phyloP scores from a whole-genome alignment of 2,113 vertebrate species.

The Macrotis lagotis region DNA sequence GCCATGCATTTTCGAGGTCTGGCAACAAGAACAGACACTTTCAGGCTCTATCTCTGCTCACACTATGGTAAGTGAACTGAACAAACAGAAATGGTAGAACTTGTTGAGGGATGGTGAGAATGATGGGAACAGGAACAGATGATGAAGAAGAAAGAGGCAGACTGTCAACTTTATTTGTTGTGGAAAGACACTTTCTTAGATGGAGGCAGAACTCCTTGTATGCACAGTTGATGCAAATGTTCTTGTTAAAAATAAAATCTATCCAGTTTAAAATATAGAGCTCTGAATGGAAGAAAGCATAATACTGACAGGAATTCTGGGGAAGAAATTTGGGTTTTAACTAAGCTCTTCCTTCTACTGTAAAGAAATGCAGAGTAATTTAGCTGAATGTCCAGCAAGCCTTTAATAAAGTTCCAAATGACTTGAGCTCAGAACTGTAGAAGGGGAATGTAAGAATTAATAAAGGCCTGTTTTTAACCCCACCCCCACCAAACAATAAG shows the following conservation, averaged over 20 bases:
- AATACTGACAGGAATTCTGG: not conserved
- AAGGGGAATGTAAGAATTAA: not conserved
- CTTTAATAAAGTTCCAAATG: slow-evolving; percentile 2
- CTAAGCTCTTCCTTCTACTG: not conserved
- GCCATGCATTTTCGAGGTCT: not conserved
- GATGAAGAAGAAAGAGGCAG: not conserved
- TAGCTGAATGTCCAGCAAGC: not conserved
- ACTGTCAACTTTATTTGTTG: not conserved
- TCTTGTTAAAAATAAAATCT: not conserved
- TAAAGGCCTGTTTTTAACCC: not conserved
- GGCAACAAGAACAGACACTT: not conserved
- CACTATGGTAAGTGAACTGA: not conserved
- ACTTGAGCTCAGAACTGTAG: not conserved
- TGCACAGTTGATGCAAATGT: not conserved
- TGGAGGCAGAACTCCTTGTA: not conserved
- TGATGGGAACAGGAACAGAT: not conserved
- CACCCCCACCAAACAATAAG: not conserved
- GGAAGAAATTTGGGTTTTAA: not conserved
- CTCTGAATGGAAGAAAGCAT: not conserved
- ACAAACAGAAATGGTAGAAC: not conserved
- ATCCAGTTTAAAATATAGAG: not conserved
- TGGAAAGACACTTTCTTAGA: not conserved
- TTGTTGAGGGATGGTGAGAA: not conserved
- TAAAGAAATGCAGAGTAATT: not conserved
- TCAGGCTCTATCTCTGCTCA: not conserved